Evolutionary conservation across 2,113 vertebrate species (phyloP).

Genomic region (Brienomyrus brachyistius): DNA sequence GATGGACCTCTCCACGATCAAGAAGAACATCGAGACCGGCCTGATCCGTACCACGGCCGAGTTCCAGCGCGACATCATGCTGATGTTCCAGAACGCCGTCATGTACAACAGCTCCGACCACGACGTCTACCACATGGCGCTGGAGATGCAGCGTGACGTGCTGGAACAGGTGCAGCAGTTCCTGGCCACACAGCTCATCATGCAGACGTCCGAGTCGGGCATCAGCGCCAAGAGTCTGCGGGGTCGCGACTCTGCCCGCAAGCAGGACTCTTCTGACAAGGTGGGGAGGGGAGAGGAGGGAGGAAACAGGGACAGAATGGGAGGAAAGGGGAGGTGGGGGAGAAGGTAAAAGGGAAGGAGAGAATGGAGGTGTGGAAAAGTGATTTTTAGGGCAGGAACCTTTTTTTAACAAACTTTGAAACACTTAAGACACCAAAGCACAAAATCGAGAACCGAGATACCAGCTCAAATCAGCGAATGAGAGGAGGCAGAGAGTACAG

Average conservation of each 20-base stretch:
- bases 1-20: conserved; percentile 98
- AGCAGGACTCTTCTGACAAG: conserved; percentile 93
- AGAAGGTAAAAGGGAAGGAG: background rate
- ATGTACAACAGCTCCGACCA: conserved; percentile 99
- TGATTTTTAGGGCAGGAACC: background rate
- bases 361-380: background rate
- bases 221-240: conserved; percentile 81
- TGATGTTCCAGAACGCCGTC: conserved; percentile 99
- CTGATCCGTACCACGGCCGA: conserved; percentile 94
- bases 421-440: background rate
- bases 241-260: conserved; percentile 83
- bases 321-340: background rate
- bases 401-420: background rate
- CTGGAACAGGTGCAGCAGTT: conserved; percentile 99
- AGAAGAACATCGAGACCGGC: conserved; percentile 98
- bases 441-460: background rate
- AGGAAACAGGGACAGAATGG: too few relatives aligned
- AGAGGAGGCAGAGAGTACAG: background rate
- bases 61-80: conserved; percentile 99
- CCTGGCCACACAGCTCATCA: conserved; percentile 96
- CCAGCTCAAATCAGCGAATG: background rate
- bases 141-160: conserved; percentile 97
- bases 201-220: conserved; percentile 90
- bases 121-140: conserved; percentile 97
- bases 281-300: conserved; percentile 45